Base-by-base conservation (phyloP, 1,140 invertebrate species). In the Drosophila parabipectinata region DNA sequence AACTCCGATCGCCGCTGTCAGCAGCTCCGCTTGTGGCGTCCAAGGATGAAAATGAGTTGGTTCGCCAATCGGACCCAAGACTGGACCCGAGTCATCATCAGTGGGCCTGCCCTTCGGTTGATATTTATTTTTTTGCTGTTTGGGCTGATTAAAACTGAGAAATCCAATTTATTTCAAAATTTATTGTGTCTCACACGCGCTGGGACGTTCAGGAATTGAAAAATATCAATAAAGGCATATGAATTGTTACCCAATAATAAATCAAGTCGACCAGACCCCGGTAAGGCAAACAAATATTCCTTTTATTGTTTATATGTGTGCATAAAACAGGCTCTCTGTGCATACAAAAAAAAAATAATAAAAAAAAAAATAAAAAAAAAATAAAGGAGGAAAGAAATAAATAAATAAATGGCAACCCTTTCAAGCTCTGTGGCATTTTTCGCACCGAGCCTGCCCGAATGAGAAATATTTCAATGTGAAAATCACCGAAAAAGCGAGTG, bases 101-200 rank as follows among this genome's bases (percentile, higher is more conserved):
- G 75, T 61, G 79, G 73, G 67, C 72, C 58, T 85, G 82, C 81
- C 81, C 81, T 84, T 85, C 50, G 48, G 48, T 59, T 75, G 54
- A 67, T 67, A 66, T 75, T 73, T 74, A 73, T 73, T 73, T 62
- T 47, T 75, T 55, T 77, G 63, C 64, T 66, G 63, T 61, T 68
- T 83, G 72, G 67, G 67, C 82, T 87, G 83, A 87, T 88, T 87
- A 88, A 87, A 87, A 87, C 79, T 85, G 83, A 81, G 83, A 87
- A 87, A 87, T 83, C 79, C 83, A 88, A 87, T 87, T 87, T 87
- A 87, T 87, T 87, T 87, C 83, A 82, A 87, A 88, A 88, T 88
- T 87, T 87, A 87, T 87, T 87, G 83, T 87, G 75, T 85, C 81
- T 85, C 81, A 85, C 81, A 85, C 81, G 82, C 78, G 71, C 83